Percentiles rank a stretch among this genome's conserved stretches.
phyloP scores from a whole-genome alignment of 2,113 vertebrate species.

The Okapia johnstoni region DNA sequence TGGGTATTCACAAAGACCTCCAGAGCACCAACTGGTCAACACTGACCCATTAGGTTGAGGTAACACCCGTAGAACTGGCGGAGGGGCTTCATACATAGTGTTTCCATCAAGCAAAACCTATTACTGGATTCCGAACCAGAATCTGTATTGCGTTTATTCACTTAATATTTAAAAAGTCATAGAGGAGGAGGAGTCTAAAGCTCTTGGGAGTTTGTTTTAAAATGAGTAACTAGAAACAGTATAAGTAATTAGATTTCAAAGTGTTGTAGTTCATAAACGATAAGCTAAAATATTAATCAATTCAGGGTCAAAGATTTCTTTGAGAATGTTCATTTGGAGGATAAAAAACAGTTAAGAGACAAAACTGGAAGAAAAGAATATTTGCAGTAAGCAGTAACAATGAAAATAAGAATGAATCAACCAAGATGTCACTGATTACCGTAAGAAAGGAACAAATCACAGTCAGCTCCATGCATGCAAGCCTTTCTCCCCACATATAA shows the following conservation, averaged over 20 bases:
- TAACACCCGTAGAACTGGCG: not conserved
- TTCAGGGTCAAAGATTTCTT: not conserved
- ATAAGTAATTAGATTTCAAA: not conserved
- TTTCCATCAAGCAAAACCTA: not conserved
- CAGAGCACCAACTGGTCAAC: not conserved
- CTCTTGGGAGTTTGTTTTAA: not conserved
- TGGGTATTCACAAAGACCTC: not conserved
- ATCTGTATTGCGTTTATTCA: not conserved
- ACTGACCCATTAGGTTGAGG: not conserved
- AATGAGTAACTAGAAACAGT: not conserved
- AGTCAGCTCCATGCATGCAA: not conserved
- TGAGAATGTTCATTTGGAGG: not conserved
- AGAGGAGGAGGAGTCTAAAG: not conserved
- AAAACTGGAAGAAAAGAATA: not conserved
- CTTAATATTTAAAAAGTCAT: not conserved
- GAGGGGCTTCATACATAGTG: accelerated
- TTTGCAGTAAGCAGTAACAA: not conserved
- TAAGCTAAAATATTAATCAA: not conserved
- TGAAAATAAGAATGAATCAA: not conserved
- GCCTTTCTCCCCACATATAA: not conserved
- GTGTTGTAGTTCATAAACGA: not conserved
- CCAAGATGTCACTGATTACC: not conserved
- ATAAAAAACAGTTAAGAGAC: not conserved
- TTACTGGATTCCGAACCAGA: not conserved
- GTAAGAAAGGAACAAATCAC: not conserved